A percentile compares a stretch with the other conserved stretches of the same genome.
Conservation (phyloP, 2,797 vertebrate species). For the Meriones psammophilus region DNA sequence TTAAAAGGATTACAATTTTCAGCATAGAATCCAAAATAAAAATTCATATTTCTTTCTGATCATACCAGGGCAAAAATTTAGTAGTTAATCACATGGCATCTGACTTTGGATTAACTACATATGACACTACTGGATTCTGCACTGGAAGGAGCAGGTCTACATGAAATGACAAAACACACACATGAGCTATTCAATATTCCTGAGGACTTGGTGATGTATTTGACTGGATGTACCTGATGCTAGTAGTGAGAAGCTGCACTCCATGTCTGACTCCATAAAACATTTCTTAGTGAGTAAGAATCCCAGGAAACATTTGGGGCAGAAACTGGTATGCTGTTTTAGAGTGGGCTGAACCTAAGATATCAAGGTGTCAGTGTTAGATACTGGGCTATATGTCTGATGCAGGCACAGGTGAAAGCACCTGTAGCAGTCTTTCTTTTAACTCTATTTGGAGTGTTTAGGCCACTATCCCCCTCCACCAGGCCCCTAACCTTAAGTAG, state of each 20-base stretch:
- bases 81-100: not conserved
- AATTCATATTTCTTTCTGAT: constrained; percentile 13
- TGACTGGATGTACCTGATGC: not conserved
- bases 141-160: not conserved
- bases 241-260: not conserved
- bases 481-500: no score
- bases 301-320: not conserved
- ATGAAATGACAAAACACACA: constrained; percentile 8
- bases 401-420: not conserved
- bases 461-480: no score
- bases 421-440: no score
- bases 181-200: not conserved
- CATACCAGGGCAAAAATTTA: not conserved
- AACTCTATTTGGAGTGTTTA: no score
- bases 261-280: not conserved
- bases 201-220: not conserved
- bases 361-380: constrained; percentile 16
- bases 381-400: not conserved
- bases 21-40: constrained; percentile 19
- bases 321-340: not conserved
- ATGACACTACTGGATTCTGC: not conserved
- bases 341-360: not conserved
- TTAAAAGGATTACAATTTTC: constrained; percentile 24
- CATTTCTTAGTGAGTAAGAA: constrained; percentile 6
- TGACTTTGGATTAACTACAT: not conserved